Base-by-base conservation (phyloP, 2,888 invertebrate genomes). In the Sesamia inferens region DNA sequence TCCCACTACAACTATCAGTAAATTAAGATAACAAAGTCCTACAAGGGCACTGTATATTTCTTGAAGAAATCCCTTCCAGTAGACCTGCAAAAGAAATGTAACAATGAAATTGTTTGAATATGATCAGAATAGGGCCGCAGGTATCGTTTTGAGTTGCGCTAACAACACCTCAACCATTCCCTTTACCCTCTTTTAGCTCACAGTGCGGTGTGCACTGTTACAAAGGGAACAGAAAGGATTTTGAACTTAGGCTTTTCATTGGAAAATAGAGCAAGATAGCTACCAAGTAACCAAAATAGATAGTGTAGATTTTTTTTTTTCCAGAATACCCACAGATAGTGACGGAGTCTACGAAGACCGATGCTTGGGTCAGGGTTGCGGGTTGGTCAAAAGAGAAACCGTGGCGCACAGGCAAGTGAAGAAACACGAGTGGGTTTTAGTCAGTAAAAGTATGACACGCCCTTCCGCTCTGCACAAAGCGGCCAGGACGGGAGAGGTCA, bases 161-260 rank as follows among this genome's bases (percentile, higher is more conserved):
- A 82, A 80, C 78, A 81, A 87, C 88, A 88, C 89, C 87, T 87
- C 66, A 70, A 51, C 72, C 73, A 76, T 75, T 76, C 76, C 83
- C 81, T 81, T 82, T 31, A 31, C 31, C 3, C 31, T n/a, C 31
- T 3, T 31, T 31, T 74, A 73, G 65, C 81, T 73, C 72, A 71
- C 81, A 82, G 75, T 62, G 51, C 71, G 70, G 80, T 81, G 74
- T 64, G 55, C 71, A 71, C 82, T 82, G 74, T 65, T 54, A 48
- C 64, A 76, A 61, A 80, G 59, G 74, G 39, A 71, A 73, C 68
- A 24, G 48, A 63, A 77, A 74, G 70, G 54, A 65, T 70, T 64
- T 44, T n/a, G 63, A 67, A 67, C 61, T 69, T 76, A 59, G 67
- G 54, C 57, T 70, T 54, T 65, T 68, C 2, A 0, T 19, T n/a